Percentiles rank a stretch among this genome's conserved stretches.
Conservation (phyloP, 2,797 vertebrate species). For the Ispidina lecontei region DNA sequence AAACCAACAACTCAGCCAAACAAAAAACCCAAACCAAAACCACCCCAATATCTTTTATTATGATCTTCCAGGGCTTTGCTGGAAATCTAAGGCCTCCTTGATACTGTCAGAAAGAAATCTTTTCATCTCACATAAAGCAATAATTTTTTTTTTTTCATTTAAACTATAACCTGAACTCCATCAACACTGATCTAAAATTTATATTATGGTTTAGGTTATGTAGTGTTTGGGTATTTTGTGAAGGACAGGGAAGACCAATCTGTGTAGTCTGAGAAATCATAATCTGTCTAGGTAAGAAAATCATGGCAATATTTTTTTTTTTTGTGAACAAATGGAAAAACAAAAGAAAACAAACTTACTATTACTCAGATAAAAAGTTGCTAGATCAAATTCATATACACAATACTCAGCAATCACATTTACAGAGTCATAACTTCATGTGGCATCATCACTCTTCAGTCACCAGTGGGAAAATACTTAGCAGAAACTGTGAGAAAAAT, state of each 20-base stretch:
- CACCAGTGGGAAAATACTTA: background rate
- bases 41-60: background rate
- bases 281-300: background rate
- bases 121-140: constrained; percentile 3
- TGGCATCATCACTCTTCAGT: background rate
- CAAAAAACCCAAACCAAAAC: no score
- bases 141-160: background rate
- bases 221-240: background rate
- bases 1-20: no score
- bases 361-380: background rate
- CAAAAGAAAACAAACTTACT: background rate
- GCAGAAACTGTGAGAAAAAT: background rate
- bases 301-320: accelerated
- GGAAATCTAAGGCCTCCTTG: constrained; percentile 22
- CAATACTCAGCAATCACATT: background rate
- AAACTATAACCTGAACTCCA: background rate
- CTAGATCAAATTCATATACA: background rate
- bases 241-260: background rate
- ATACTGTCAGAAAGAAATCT: constrained; percentile 36
- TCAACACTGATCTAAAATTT: background rate
- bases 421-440: background rate
- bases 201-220: background rate
- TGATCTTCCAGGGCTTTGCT: background rate
- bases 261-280: background rate
- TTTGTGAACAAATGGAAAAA: background rate